These are phyloP conservation scores for Botia almorhae DNA, from an alignment of 2,797 vertebrate species.

Conservation along the genomic window DNA sequence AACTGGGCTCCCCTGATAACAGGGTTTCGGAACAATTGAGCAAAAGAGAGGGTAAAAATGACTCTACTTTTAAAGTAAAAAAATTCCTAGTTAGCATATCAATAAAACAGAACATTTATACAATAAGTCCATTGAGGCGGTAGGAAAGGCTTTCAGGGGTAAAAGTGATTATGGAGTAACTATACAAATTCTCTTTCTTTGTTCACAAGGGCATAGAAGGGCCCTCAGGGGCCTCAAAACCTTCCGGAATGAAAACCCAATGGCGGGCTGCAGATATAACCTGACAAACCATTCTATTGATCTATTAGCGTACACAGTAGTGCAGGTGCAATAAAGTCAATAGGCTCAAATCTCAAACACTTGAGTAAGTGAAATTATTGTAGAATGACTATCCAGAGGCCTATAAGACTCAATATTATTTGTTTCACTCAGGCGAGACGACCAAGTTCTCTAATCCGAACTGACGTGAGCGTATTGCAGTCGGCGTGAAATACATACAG, in stretches of 20 bases:
- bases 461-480: neutral
- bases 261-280: slow-evolving; percentile 15
- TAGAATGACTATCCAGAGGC: slow-evolving; percentile 1
- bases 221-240: slow-evolving; percentile 4
- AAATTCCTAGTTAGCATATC: slow-evolving; percentile 54
- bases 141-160: slow-evolving; percentile 37
- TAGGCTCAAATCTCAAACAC: slow-evolving; percentile 35
- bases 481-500: slow-evolving; percentile 1
- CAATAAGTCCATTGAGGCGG: slow-evolving; percentile 27
- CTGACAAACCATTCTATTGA: slow-evolving; percentile 16
- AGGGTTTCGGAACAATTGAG: slow-evolving; percentile 1
- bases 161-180: slow-evolving; percentile 48
- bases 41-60: neutral
- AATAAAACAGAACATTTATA: slow-evolving; percentile 44
- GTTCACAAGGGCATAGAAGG: slow-evolving; percentile 24
- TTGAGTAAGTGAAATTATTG: slow-evolving; percentile 41
- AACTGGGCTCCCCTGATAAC: neutral
- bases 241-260: slow-evolving; percentile 8
- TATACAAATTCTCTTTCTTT: slow-evolving; percentile 36
- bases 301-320: slow-evolving; percentile 24
- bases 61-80: slow-evolving; percentile 40
- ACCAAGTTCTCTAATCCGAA: neutral
- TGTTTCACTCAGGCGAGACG: slow-evolving; percentile 14
- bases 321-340: slow-evolving; percentile 28
- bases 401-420: slow-evolving; percentile 26